Evolutionary conservation across 2,113 vertebrate genomes (phyloP).

Genomic region (Microcebus lehilahytsara): DNA sequence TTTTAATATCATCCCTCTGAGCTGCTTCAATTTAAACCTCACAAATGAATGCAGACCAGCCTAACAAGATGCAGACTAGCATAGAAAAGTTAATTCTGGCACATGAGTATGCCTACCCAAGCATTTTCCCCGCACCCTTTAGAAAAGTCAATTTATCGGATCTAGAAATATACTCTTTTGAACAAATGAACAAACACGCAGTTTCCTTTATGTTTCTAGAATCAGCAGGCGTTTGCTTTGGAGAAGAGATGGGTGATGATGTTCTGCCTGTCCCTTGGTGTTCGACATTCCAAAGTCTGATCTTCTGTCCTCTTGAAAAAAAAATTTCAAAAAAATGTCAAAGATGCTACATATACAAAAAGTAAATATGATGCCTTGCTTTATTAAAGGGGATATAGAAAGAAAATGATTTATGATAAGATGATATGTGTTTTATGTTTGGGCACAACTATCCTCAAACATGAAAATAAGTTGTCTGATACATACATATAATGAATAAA

Average conservation of each 20-base stretch:
- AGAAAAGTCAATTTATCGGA: background rate
- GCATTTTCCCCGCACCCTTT: too few relatives aligned
- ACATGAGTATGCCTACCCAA: rapidly evolving
- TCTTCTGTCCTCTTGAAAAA: background rate
- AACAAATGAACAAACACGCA: background rate
- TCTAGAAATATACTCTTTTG: background rate
- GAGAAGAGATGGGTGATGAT: background rate
- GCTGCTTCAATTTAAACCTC: background rate
- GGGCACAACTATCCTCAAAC: background rate
- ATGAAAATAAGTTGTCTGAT: background rate
- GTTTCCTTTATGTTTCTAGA: background rate
- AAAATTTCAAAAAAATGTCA: background rate
- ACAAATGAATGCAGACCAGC: background rate
- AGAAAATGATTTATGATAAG: background rate
- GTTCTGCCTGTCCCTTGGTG: background rate
- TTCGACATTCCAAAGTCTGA: background rate
- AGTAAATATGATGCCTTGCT: background rate
- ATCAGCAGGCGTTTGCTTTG: background rate
- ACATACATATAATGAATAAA: background rate
- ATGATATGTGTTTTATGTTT: background rate
- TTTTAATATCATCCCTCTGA: rapidly evolving
- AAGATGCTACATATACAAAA: background rate
- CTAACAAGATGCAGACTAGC: background rate
- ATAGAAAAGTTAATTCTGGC: background rate
- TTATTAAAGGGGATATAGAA: background rate